phyloP scores from a whole-genome alignment of 2,888 invertebrate species.

The Leptopilina drosophilae region DNA sequence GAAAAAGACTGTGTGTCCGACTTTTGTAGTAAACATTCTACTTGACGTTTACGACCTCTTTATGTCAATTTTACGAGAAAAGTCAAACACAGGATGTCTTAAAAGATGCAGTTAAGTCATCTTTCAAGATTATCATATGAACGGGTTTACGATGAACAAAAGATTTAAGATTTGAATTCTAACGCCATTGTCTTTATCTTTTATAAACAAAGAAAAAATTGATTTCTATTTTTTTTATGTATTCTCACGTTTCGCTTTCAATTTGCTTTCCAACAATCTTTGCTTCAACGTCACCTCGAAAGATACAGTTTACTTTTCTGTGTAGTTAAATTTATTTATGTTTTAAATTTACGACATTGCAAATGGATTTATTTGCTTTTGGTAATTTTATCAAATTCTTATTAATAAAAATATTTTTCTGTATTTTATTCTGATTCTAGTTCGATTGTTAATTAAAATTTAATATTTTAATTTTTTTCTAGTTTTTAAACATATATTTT shows the following conservation, averaged over 20 bases:
- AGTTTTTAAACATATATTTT: too few species aligned
- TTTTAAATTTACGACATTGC: too few species aligned
- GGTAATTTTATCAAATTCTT: too few species aligned
- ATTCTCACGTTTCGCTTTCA: background rate
- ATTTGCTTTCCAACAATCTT: background rate
- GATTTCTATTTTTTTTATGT: background rate
- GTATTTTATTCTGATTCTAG: too few species aligned
- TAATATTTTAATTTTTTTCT: too few species aligned
- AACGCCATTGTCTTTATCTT: constrained; percentile 3
- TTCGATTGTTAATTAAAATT: too few species aligned
- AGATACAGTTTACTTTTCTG: too few species aligned
- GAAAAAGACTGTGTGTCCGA: background rate
- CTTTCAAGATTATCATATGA: constrained; percentile 9
- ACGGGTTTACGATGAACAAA: constrained; percentile 14
- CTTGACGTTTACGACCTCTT: constrained; percentile 29
- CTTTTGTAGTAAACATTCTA: constrained; percentile 6
- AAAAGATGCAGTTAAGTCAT: constrained; percentile 16
- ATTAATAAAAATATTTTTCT: too few species aligned
- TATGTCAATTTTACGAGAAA: constrained; percentile 19
- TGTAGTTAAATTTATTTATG: too few species aligned
- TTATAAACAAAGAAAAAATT: background rate
- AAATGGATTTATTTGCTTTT: too few species aligned
- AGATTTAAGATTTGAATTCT: background rate
- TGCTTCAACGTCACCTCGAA: too few species aligned
- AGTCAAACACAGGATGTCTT: background rate